These are phyloP conservation scores for Episyrphus balteatus DNA, from an alignment of 1,140 invertebrate species.

Conservation along the genomic window DNA sequence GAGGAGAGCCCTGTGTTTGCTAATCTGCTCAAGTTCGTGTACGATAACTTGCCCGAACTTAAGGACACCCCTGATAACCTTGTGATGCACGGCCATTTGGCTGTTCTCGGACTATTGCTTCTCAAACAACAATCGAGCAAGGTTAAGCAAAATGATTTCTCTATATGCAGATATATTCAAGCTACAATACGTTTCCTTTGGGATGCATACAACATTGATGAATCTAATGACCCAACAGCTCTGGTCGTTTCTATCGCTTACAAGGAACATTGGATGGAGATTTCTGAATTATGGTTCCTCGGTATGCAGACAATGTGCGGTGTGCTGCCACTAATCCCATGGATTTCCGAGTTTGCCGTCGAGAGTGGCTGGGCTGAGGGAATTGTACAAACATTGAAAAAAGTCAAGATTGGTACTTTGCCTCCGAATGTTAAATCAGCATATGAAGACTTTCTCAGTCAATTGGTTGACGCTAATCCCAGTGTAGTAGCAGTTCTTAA, in stretches of 20 bases:
- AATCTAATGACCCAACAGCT: conserved; percentile 66
- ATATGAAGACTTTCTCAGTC: conserved; percentile 79
- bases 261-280: conserved; percentile 76
- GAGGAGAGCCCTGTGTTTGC: conserved; percentile 65
- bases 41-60: conserved; percentile 73
- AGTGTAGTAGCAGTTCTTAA: conserved; percentile 64
- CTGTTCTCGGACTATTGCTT: conserved; percentile 69
- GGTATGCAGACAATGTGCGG: conserved; percentile 84
- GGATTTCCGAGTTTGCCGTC: conserved; percentile 81
- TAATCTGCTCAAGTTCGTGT: conserved; percentile 72
- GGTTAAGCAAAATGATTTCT: conserved; percentile 76
- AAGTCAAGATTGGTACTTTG: conserved; percentile 69
- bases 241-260: conserved; percentile 75
- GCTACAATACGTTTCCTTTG: conserved; percentile 80
- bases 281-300: conserved; percentile 85
- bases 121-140: conserved; percentile 71
- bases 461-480: conserved; percentile 69
- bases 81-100: conserved; percentile 71
- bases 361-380: conserved; percentile 87
- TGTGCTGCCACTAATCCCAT: conserved; percentile 66
- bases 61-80: conserved; percentile 74
- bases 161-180: conserved; percentile 77
- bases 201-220: conserved; percentile 83
- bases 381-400: conserved; percentile 65
- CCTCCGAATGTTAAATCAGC: conserved; percentile 75